Conservation (phyloP, 2,888 invertebrate genomes). For the Bembecia ichneumoniformis region DNA sequence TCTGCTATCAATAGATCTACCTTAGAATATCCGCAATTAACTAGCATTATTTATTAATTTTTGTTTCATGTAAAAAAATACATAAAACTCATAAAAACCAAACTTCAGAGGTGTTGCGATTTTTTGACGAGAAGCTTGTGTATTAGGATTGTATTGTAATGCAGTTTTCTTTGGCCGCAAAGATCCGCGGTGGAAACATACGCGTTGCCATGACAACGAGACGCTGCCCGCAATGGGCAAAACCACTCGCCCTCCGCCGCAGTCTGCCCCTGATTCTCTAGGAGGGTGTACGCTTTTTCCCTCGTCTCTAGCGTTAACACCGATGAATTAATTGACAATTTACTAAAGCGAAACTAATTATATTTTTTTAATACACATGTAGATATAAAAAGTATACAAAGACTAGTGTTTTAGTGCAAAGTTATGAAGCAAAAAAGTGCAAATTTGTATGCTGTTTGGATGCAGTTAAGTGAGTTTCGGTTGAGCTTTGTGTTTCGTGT, state of each 20-base stretch:
- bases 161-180: slow-evolving; percentile 20
- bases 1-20: no score
- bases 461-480: slow-evolving; percentile 58
- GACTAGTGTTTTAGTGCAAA: not conserved
- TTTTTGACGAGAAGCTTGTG: no score
- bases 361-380: not conserved
- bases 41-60: no score
- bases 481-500: slow-evolving; percentile 37
- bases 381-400: not conserved
- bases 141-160: not conserved
- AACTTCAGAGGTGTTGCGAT: no score
- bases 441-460: slow-evolving; percentile 32
- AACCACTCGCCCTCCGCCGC: slow-evolving; percentile 56
- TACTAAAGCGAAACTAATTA: not conserved
- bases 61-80: no score
- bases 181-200: slow-evolving; percentile 26
- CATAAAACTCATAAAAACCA: no score
- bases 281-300: slow-evolving; percentile 25
- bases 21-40: no score
- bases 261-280: slow-evolving; percentile 42
- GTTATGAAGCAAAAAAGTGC: slow-evolving; percentile 3
- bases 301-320: slow-evolving; percentile 1
- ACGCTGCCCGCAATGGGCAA: slow-evolving; percentile 64
- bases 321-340: slow-evolving; percentile 2
- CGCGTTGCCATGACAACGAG: slow-evolving; percentile 53